Conservation (phyloP, 2,113 vertebrate species). For the Pogona vitticeps region DNA sequence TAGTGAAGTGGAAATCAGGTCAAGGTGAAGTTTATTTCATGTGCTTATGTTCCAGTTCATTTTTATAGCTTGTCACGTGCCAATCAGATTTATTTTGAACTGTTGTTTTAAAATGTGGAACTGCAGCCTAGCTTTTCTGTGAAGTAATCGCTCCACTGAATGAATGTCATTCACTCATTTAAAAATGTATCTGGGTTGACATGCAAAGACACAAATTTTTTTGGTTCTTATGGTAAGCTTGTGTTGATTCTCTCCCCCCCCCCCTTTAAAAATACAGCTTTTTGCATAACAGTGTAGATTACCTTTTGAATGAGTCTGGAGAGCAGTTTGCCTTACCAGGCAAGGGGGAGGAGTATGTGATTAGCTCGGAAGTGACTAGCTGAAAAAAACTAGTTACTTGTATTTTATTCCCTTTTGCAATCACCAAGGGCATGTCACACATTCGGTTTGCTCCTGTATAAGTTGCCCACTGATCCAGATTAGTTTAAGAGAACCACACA, state of each 20-base stretch:
- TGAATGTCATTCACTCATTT: constrained; percentile 57
- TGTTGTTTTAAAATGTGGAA: constrained; percentile 57
- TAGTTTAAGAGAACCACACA: no score
- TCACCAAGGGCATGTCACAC: not conserved
- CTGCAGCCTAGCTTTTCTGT: constrained; percentile 59
- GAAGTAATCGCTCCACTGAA: constrained; percentile 61
- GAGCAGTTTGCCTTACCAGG: not conserved
- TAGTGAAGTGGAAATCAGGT: constrained; percentile 71
- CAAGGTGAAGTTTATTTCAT: constrained; percentile 75
- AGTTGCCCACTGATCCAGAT: no score
- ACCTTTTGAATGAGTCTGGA: not conserved
- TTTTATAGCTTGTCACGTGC: constrained; percentile 63
- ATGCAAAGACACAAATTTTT: not conserved
- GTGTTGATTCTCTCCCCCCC: not conserved
- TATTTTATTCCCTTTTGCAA: not conserved
- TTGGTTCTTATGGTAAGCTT: not conserved
- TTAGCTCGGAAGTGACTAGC: not conserved
- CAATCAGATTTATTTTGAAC: constrained; percentile 58
- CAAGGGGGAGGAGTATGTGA: not conserved
- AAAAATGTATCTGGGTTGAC: constrained; percentile 28
- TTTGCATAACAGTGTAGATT: not conserved
- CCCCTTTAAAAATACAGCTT: not conserved
- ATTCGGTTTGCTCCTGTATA: no score
- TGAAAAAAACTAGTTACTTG: not conserved
- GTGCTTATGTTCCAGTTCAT: constrained; percentile 62